Conservation (phyloP, 2,797 vertebrate genomes). For the Malacoraja senta region DNA sequence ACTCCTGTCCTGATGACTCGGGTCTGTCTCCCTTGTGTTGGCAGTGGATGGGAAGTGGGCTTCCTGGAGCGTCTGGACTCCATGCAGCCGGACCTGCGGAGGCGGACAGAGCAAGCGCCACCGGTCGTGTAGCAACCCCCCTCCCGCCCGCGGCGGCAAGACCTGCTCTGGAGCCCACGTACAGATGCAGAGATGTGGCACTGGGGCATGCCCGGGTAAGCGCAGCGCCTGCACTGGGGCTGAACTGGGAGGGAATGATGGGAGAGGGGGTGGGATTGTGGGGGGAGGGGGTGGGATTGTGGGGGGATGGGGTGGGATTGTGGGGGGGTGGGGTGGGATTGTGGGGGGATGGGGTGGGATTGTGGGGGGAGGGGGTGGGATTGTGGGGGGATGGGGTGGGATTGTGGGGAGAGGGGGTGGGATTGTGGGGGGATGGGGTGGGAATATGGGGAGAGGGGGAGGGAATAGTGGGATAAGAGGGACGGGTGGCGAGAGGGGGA, state of each 20-base stretch:
- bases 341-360: too few species aligned
- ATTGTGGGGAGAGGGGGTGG: too few species aligned
- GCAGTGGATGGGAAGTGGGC: conserved; percentile 34
- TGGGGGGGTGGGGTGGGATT: too few species aligned
- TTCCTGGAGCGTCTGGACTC: conserved; percentile 22
- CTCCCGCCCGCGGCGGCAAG: background rate
- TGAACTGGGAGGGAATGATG: background rate
- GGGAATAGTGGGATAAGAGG: too few species aligned
- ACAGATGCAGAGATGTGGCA: conserved; percentile 27
- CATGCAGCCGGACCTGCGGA: conserved; percentile 28
- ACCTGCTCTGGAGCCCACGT: background rate
- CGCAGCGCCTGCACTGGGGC: background rate
- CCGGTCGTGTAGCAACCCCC: conserved; percentile 18
- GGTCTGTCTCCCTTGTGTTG: background rate
- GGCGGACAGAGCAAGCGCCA: background rate
- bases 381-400: too few species aligned
- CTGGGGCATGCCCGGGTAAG: conserved; percentile 9
- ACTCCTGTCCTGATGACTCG: background rate
- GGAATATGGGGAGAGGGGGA: background rate
- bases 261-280: background rate
- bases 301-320: too few species aligned
- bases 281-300: background rate
- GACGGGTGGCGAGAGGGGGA: too few species aligned
- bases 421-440: background rate
- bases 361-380: background rate